phyloP scores from a whole-genome alignment of 2,797 vertebrate genomes.

The Ctenosaura bakeri region DNA sequence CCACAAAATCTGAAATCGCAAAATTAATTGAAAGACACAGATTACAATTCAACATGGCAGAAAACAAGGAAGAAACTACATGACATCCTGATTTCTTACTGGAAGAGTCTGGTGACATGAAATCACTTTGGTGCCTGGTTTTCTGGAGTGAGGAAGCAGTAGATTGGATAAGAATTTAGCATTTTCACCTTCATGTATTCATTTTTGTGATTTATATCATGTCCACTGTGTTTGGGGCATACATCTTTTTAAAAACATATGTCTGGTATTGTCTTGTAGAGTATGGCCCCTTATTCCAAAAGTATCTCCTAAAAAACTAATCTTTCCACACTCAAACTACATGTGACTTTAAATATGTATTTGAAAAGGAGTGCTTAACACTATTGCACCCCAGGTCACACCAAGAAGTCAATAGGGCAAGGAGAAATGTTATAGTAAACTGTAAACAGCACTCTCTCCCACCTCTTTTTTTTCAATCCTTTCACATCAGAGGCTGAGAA shows the following conservation, averaged over 20 bases:
- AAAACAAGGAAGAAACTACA: neutral
- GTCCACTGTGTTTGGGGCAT: neutral
- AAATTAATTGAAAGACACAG: conserved; percentile 37
- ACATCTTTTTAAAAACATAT: neutral
- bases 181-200: neutral
- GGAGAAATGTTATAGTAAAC: too few species aligned
- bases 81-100: neutral
- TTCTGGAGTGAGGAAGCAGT: neutral
- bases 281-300: neutral
- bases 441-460: too few species aligned
- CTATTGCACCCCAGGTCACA: too few species aligned
- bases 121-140: neutral
- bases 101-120: neutral
- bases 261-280: neutral
- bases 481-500: too few species aligned
- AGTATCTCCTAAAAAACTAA: neutral
- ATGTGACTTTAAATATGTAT: neutral
- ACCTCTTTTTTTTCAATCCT: too few species aligned
- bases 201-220: neutral
- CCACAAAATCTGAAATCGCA: conserved; percentile 89
- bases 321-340: neutral
- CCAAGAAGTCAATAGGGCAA: too few species aligned
- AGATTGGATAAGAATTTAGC: neutral
- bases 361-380: neutral
- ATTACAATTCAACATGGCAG: conserved; percentile 27